These are phyloP conservation scores for Homarus americanus DNA, from an alignment of 1,140 invertebrate genomes.

Conservation along the genomic window DNA sequence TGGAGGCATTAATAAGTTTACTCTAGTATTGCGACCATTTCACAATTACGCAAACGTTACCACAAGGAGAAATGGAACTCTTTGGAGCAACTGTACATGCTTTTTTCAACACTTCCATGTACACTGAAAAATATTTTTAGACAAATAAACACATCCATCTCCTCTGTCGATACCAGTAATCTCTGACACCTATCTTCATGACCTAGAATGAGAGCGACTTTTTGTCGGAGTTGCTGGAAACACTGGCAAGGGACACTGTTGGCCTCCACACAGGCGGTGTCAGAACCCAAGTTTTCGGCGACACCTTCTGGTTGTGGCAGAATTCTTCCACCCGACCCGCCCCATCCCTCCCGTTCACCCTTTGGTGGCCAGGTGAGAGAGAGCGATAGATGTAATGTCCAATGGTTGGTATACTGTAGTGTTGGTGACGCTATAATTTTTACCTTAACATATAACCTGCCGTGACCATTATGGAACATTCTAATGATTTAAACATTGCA, in stretches of 20 bases:
- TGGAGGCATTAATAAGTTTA: too few species aligned
- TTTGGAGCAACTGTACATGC: too few species aligned
- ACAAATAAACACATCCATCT: too few species aligned
- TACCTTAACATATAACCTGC: too few species aligned
- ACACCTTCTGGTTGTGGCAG: conserved; percentile 81
- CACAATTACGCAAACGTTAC: too few species aligned
- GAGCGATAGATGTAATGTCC: neutral
- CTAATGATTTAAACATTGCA: neutral
- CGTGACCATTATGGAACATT: too few species aligned
- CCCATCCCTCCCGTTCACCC: conserved; percentile 76
- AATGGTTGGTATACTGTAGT: neutral
- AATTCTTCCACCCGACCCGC: conserved; percentile 77
- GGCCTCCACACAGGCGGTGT: conserved; percentile 81
- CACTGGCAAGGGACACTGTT: conserved; percentile 76
- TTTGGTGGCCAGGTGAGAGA: conserved; percentile 79
- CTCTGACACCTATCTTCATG: neutral
- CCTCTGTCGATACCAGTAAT: too few species aligned
- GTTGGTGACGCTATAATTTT: too few species aligned
- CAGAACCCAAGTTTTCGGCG: conserved; percentile 79
- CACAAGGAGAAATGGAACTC: too few species aligned
- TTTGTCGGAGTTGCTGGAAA: conserved; percentile 81
- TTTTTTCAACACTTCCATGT: too few species aligned
- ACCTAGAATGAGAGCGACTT: conserved; percentile 83
- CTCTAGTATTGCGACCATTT: too few species aligned
- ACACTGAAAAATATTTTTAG: too few species aligned